Evolutionary conservation across 2,888 invertebrate species (phyloP).

Genomic region (Cheilosia soror): DNA sequence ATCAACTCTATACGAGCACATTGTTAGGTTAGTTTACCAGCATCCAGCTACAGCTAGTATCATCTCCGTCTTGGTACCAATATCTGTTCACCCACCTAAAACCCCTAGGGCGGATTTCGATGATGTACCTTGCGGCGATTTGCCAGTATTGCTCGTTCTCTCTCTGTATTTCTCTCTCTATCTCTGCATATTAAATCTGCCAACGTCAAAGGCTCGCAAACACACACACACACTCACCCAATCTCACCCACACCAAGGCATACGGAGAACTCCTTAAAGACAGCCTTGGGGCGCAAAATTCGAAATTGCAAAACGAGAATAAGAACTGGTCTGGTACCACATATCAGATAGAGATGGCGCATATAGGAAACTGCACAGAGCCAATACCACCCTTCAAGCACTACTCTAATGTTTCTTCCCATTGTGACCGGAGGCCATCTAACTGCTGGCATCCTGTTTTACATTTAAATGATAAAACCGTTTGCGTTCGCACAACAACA

Average conservation of each 20-base stretch:
- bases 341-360: slow-evolving; percentile 53
- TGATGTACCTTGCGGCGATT: slow-evolving; percentile 49
- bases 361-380: slow-evolving; percentile 36
- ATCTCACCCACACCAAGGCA: slow-evolving; percentile 10
- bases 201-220: slow-evolving; percentile 38
- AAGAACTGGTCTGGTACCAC: slow-evolving; percentile 63
- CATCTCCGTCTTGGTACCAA: slow-evolving; percentile 41
- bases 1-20: neutral
- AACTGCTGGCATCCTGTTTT: slow-evolving; percentile 72
- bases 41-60: slow-evolving; percentile 22
- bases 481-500: slow-evolving; percentile 66
- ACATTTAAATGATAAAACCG: slow-evolving; percentile 75
- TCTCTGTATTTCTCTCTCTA: slow-evolving; percentile 20
- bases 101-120: slow-evolving; percentile 38
- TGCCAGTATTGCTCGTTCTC: slow-evolving; percentile 28
- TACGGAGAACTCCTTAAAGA: slow-evolving; percentile 60
- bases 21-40: slow-evolving; percentile 6
- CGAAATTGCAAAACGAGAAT: slow-evolving; percentile 70
- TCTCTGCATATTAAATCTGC: slow-evolving; percentile 18
- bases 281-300: slow-evolving; percentile 59
- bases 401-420: slow-evolving; percentile 72
- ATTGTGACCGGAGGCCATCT: slow-evolving; percentile 53
- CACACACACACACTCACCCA: neutral
- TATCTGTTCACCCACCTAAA: slow-evolving; percentile 51
- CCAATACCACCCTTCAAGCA: slow-evolving; percentile 50